Conservation (phyloP, 2,888 invertebrate genomes). For the Monoplex corrugatus region DNA sequence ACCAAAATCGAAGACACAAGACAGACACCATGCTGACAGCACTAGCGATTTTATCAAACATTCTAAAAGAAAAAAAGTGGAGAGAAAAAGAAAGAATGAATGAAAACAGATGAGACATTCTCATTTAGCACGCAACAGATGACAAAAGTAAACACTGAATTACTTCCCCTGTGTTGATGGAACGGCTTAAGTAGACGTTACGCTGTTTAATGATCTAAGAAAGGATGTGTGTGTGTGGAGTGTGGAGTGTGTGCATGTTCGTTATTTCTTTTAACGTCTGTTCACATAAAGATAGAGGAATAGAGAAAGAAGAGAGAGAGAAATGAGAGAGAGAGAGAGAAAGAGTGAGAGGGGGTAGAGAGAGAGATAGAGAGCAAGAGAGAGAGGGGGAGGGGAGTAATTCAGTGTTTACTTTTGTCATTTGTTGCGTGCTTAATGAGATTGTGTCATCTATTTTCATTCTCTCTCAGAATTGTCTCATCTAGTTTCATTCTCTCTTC, state of each 20-base stretch:
- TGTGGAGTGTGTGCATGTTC: no score
- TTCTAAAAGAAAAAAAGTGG: background rate
- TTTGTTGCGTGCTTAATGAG: no score
- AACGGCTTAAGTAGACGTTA: background rate
- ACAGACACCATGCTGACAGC: background rate
- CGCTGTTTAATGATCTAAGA: background rate
- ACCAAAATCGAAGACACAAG: background rate
- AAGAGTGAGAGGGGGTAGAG: no score
- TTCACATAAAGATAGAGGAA: no score
- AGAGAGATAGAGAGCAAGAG: background rate
- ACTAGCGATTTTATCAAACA: background rate
- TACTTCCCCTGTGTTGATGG: no score
- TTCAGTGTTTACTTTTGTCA: no score
- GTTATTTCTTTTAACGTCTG: no score
- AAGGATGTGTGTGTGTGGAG: background rate
- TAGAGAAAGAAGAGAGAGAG: background rate
- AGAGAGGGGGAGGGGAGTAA: no score
- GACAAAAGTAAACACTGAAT: background rate
- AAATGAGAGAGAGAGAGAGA: background rate
- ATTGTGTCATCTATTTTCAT: no score
- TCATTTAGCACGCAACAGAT: background rate
- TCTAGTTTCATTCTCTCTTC: no score
- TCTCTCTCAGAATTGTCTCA: no score
- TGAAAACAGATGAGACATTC: background rate
- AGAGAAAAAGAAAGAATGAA: background rate